Base-by-base conservation (phyloP, 2,888 invertebrate species). In the Xestia sexstrigata region DNA sequence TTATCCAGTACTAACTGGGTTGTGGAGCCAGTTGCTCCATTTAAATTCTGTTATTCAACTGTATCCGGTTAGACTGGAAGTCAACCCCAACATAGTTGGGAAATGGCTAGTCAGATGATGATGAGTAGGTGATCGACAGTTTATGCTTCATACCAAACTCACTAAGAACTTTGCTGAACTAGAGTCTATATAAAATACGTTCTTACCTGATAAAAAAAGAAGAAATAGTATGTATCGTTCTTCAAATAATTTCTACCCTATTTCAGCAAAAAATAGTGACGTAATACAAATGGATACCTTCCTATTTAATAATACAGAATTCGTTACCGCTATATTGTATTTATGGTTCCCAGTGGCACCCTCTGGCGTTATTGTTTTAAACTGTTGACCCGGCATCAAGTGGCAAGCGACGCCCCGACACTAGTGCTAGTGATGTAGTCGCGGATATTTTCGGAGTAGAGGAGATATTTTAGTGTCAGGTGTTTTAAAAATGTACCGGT, bases 381-480 rank as follows among this genome's bases (percentile, higher is more conserved):
- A 89, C 84, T 89, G 89, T 88, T 89, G 84, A 89, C 89, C 88
- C 88, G 85, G 81, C 87, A 84, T 88, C 86, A 84, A 89, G 89
- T 84, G 87, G 89, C 84, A 88, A 84, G 78, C 88, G 78, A 85
- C 81, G 89, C 79, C 65, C 67, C 76, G 81, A 83, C 84, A 79
- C 81, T 83, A 80, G 81, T 77, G 67, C 74, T 85, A 87, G 89
- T 60, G 85, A 45, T 74, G 82, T 68, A 47, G 23, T 8, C 13
- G 58, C 42, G 52, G 49, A 74, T 76, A 47, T 47, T 42, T 58
- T 42, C 23, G 71, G 78, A 23, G 58, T 73, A 58, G 9, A 4
- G 42, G 39, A 63, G 17, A 62, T 62, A 81, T 63, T 45, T 70
- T 20, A n/a, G 11, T 6, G 20, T 13, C 7, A 13, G 62, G 20